Percentiles rank a stretch among this genome's conserved stretches.
Evolutionary conservation across 2,797 vertebrate species (phyloP).

Genomic region (Choloepus didactylus): DNA sequence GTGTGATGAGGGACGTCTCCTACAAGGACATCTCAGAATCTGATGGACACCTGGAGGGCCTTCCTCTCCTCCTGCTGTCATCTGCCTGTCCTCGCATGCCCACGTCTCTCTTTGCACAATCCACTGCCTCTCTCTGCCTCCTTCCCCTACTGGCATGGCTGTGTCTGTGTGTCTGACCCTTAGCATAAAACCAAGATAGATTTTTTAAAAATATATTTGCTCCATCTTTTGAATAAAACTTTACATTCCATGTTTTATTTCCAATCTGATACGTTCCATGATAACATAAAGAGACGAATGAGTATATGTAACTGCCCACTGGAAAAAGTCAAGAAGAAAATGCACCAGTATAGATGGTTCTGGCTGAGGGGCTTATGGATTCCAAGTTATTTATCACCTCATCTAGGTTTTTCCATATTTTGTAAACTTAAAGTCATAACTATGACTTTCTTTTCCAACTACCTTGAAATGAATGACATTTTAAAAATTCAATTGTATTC

Average conservation of each 20-base stretch:
- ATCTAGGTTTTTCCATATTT: background rate
- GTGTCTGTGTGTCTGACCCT: background rate
- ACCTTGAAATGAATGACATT: background rate
- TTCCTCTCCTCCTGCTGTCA: background rate
- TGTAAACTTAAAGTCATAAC: background rate
- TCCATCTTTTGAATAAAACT: background rate
- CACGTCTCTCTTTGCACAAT: background rate
- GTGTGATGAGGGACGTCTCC: background rate
- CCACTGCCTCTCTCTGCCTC: background rate
- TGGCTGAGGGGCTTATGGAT: fast-evolving
- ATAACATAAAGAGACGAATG: background rate
- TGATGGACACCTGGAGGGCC: background rate
- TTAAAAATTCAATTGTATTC: background rate
- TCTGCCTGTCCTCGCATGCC: background rate
- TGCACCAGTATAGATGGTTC: background rate
- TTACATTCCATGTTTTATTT: background rate
- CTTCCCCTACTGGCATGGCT: no score
- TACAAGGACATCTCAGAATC: background rate
- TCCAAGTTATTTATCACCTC: background rate
- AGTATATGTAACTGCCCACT: background rate
- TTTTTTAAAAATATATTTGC: background rate
- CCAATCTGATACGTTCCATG: background rate
- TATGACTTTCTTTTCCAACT: background rate
- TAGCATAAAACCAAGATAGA: background rate
- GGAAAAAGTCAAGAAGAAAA: background rate